Evolutionary conservation across 2,113 vertebrate species (phyloP), one percentile per base, ranked within the genome.

Genomic region (Gallinago undulata): DNA sequence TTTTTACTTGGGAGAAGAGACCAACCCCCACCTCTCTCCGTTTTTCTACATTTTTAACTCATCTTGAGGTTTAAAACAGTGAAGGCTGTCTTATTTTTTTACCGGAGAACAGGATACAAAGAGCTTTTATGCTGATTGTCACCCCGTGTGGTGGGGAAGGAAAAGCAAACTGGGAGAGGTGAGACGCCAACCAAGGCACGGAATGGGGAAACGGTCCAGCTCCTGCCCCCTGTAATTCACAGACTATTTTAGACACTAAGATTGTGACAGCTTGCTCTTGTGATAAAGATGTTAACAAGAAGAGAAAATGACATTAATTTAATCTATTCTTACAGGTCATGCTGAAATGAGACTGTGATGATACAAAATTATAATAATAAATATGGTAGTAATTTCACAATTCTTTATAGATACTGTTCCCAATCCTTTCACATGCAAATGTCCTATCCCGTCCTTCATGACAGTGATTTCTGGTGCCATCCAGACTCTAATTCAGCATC

Each of bases 301-400:
- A 97, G 97, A 97, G 98, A 98, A 98, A 98, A 98, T 98, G 98
- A 96, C 97, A 97, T 97, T 98, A 98, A 98, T 98, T 98, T 98
- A 98, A 98, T 98, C 98, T 97, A 98, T 98, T 98, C 98, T 98
- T 98, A 96, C 68, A 95, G 98, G 97, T 98, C 98, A 98, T 97
- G 96, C 95, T 98, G 97, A 98, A 98, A 98, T 97, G 97, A 98
- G 96, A 94, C 97, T 98, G 96, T 97, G 97, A 98, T 98, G 97
- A 98, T 97, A 98, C 97, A 97, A 97, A 98, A 98, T 98, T 98
- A 97, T 98, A 98, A 98, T 98, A 98, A 98, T 98, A 98, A 98
- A 98, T 98, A 98, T 97, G 97, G 94, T 94, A 97, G 97, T 98
- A 98, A 98, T 98, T 98, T 98, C 96, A 98, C 97, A 97, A 84